Conservation (phyloP, 2,113 vertebrate genomes). For the Neolamprologus cancellatus region DNA sequence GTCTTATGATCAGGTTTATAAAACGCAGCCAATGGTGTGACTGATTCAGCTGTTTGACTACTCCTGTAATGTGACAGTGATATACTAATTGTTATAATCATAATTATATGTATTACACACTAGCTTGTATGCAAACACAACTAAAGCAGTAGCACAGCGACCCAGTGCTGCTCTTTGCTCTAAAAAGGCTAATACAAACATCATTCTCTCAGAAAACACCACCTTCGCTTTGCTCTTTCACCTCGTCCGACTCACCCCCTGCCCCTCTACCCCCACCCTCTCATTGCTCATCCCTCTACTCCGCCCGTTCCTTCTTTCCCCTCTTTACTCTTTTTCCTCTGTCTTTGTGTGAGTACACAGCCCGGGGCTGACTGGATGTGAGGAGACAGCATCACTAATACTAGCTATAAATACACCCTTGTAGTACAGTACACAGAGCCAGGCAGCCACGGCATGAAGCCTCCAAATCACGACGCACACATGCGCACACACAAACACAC, state of each 20-base stretch:
- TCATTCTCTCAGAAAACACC: not conserved
- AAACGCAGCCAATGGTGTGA: not conserved
- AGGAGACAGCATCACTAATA: conserved; percentile 66
- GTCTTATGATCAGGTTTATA: not conserved
- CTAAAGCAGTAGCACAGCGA: not conserved
- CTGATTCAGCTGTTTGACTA: not conserved
- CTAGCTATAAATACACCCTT: conserved; percentile 62
- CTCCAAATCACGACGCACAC: not conserved
- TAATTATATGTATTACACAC: not conserved
- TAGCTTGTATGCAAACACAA: not conserved
- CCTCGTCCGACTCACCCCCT: not conserved
- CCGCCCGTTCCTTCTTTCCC: not conserved
- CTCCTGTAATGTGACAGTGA: not conserved
- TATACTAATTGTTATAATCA: not conserved
- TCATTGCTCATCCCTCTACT: not conserved
- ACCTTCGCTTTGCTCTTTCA: not conserved
- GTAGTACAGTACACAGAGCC: conserved; percentile 57
- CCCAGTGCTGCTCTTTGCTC: not conserved
- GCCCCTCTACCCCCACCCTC: not conserved
- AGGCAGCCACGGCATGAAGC: not conserved
- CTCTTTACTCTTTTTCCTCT: conserved; percentile 10
- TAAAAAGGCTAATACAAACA: conserved; percentile 3
- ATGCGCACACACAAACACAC: not conserved
- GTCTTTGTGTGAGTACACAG: conserved; percentile 28
- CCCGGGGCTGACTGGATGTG: conserved; percentile 59